Evolutionary conservation across 2,888 invertebrate species (phyloP).

Genomic region (Heliconius sara): DNA sequence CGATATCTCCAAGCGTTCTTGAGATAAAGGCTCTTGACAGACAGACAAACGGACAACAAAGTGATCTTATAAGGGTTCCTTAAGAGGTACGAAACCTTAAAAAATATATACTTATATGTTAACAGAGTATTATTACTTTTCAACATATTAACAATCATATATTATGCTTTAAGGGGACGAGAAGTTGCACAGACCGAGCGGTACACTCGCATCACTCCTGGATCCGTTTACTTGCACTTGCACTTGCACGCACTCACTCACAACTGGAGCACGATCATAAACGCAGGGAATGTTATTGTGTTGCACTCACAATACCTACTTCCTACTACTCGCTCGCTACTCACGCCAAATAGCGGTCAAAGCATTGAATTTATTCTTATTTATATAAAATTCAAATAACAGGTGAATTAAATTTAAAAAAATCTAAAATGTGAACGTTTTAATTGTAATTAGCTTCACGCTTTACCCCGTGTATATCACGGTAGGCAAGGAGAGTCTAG

Average conservation of each 20-base stretch:
- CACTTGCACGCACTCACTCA: not conserved
- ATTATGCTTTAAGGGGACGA: not conserved
- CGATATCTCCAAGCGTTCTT: too few relatives aligned
- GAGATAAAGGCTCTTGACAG: too few relatives aligned
- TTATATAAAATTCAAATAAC: not conserved
- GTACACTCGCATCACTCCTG: not conserved
- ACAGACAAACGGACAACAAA: too few relatives aligned
- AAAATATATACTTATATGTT: too few relatives aligned
- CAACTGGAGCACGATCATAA: not conserved
- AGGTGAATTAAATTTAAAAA: not conserved
- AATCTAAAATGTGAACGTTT: too few relatives aligned
- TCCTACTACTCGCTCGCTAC: not conserved
- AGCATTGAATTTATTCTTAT: not conserved
- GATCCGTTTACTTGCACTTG: not conserved
- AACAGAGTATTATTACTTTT: too few relatives aligned
- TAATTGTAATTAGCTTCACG: too few relatives aligned
- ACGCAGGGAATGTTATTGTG: not conserved
- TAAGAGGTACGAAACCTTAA: too few relatives aligned
- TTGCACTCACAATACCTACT: not conserved
- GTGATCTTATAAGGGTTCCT: too few relatives aligned
- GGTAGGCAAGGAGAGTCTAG: too few relatives aligned
- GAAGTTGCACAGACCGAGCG: not conserved
- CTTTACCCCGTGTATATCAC: too few relatives aligned
- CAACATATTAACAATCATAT: too few relatives aligned
- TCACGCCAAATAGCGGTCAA: not conserved